Evolutionary conservation across 1,140 invertebrate genomes (phyloP), one percentile per base, ranked within the genome.

Genomic region (Sminthurinus signatus): DNA sequence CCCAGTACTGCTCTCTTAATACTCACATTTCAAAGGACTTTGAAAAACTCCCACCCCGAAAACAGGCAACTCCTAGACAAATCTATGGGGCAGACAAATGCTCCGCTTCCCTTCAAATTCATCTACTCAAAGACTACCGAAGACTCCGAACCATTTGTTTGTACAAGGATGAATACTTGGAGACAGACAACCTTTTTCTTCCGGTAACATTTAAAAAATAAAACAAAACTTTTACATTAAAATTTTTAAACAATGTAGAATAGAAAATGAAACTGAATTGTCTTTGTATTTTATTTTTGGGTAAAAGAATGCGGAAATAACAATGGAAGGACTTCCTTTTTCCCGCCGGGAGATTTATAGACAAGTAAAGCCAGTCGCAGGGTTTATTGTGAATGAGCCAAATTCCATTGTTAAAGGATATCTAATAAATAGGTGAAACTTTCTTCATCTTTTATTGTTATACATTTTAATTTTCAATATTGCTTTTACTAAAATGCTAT

Each of bases 351-450:
- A 54, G n/a, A 27, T 62, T 27, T 64, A 58, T 27, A 36, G 50
- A 32, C 23, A 51, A 10, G 3, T 58, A 2, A 28, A 39, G 1
- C 12, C 56, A 2, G 62, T 64, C 15, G 39, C 25, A 17, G 62
- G 62, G 12, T 64, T 58, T 21, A 25, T 64, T 0, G 31, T 43
- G 29, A 15, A 28, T 0, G 55, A 64, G 36, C 21, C 43, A 4
- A 44, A 64, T 29, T 39, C 55, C 4, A 4, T 59, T 14, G 55
- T 64, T 19, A 15, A 55, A 5, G 62, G 62, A 23, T 64, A 57
- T 39, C 17, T 64, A 12, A 50, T 58, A 28, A 19, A 58, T 14
- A 57, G 51, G 62, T 63, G 21, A 62, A n/a, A n/a, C n/a, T n/a
- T n/a, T n/a, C n/a, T n/a, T n/a, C 19, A 10, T 28, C 2, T 2